Base-by-base conservation (phyloP, 2,113 vertebrate species). In the Uria lomvia region DNA sequence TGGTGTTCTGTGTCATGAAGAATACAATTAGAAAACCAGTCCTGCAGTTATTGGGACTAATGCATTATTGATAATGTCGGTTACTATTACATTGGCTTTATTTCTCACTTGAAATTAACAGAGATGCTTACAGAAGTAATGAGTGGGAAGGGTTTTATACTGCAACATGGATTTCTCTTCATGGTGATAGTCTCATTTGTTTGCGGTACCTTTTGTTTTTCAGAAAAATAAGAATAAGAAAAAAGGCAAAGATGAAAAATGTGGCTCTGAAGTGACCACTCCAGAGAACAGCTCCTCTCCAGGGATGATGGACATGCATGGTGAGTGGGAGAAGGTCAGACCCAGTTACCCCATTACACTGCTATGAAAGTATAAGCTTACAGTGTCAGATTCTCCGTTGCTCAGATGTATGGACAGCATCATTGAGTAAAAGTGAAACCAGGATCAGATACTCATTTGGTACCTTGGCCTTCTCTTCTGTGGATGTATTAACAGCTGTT, bases 251-350 rank as follows among this genome's bases (percentile, higher is more conserved):
- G 99, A 99, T 68, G 99, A 99, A 95, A 99, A 99, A 80, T 99
- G 99, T 71, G 99, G 99, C 85, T 99, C 99, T 0, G 99, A 99
- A 97, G 92, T 99, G 93, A 99, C 99, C 56, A 99, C 99, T 43
- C 99, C 99, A 4, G 99, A 99, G 98, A 99, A 99, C 97, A 99
- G 99, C 97, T 99, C 99, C 18, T 99, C 99, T 72, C 99, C 99
- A 0, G 99, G 99, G 88, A 99, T 99, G 99, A 99, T 99, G 99
- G 99, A 99, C 97, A 99, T 99, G 98, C 99, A 99, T 11, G 99
- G 99, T 99, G 94, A 97, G 99, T 94, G 91, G 82, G 72, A 92
- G 65, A 58, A 34, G 68, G 58, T 89, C 86, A 83, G 65, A 62
- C 58, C 59, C 55, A 38, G 0, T 60, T 73, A 53, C 87, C 76